Evolutionary conservation across 2,888 invertebrate genomes (phyloP), one percentile per base, ranked within the genome.

Genomic region (Mystacides longicornis): DNA sequence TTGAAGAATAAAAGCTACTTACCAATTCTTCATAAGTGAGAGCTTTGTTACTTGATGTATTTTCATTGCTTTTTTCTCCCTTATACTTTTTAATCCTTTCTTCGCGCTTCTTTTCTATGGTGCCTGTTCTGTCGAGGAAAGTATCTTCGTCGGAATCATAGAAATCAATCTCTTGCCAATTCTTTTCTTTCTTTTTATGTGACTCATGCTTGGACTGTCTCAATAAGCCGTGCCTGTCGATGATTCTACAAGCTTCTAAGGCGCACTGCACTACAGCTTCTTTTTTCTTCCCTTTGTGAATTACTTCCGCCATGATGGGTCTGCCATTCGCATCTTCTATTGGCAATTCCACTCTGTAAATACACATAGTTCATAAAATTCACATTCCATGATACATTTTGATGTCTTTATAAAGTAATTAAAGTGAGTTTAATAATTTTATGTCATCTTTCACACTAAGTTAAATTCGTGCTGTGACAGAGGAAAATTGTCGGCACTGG

Each of bases 101-200:
- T 64, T 83, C 80, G 5, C 97, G 80, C 68, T 95, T 96, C 63
- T 82, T 82, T 69, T 96, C 95, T 20, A 98, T 83, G 54, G 86
- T 83, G 1, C 97, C 98, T 0, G 99, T 99, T 60, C 98, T 78
- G 69, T 99, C 99, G 52, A 94, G 79, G 75, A 90, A 99, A 20
- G 88, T 89, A 70, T 99, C 98, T 58, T 99, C 98, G 66, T 99
- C 96, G 1, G 92, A 92, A 63, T 92, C 91, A 69, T 93, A 94
- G 68, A 81, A 94, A 70, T 95, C 97, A 66, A 96, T 90, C 2
- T 89, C 90, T 65, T 85, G 82, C 82, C 89, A 89, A 64, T 88
- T 84, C 62, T 85, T 85, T 9, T 79, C 72, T 68, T 89, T 92
- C 1, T 87, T 79, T 56, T 91, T 87, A n/a, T 86, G 82, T 0